Percentiles rank a stretch among this genome's conserved stretches.
These are phyloP conservation scores for Megaceryle alcyon DNA, from an alignment of 2,797 vertebrate species.

Conservation along the genomic window DNA sequence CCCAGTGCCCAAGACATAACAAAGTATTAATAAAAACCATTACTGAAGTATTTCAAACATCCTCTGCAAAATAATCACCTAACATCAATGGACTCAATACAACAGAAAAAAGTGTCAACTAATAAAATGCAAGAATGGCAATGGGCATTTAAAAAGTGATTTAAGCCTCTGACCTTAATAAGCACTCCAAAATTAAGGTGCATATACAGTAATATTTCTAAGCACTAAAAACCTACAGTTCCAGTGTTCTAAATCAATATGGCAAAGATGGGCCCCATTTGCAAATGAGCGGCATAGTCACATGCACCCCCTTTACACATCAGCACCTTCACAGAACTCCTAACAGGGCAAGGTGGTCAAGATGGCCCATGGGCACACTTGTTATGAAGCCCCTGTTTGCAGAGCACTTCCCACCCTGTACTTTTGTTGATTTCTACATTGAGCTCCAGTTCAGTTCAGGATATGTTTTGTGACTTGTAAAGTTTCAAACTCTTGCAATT, in stretches of 20 bases:
- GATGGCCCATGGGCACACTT: background rate
- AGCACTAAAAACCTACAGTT: background rate
- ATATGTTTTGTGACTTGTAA: background rate
- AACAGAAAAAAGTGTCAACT: background rate
- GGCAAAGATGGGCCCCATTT: background rate
- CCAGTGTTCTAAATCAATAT: background rate
- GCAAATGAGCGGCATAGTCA: background rate
- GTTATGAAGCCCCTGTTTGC: background rate
- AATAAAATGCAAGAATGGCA: background rate
- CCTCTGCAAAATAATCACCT: background rate
- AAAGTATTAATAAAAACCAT: background rate
- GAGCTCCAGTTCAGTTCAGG: slow-evolving; percentile 21
- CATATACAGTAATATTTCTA: background rate
- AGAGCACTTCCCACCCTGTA: background rate
- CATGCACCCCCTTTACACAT: background rate
- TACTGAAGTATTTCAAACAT: slow-evolving; percentile 13
- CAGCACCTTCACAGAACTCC: background rate
- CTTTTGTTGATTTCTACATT: background rate
- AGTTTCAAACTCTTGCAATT: background rate
- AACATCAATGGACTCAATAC: background rate
- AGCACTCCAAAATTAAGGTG: slow-evolving; percentile 9
- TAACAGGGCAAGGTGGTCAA: background rate
- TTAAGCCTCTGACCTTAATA: background rate
- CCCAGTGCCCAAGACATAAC: background rate
- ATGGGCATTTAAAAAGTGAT: background rate